Evolutionary conservation across 2,888 invertebrate genomes (phyloP).

Genomic region (Podotricha telesiphe): DNA sequence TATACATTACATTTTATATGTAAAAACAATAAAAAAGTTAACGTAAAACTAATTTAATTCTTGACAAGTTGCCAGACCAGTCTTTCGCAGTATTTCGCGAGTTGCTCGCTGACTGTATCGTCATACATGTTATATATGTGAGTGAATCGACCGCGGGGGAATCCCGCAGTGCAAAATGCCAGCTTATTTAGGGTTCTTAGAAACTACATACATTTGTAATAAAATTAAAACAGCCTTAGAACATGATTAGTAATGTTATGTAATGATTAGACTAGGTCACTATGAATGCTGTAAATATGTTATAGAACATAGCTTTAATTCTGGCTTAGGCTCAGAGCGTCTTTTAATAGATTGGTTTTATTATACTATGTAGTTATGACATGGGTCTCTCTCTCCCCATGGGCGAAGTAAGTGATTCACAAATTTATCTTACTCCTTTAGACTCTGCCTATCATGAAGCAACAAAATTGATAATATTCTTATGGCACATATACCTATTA

Average conservation of each 20-base stretch:
- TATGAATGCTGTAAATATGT: neutral
- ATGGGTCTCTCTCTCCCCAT: too few relatives aligned
- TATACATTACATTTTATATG: neutral
- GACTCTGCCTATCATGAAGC: too few relatives aligned
- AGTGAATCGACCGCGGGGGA: constrained; percentile 58
- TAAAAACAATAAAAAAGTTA: neutral
- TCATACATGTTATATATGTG: constrained; percentile 35
- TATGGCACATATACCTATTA: too few relatives aligned
- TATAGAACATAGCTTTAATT: too few relatives aligned
- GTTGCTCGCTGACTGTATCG: constrained; percentile 5
- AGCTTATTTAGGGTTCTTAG: constrained; percentile 43
- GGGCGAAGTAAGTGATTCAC: too few relatives aligned
- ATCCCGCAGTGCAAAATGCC: constrained; percentile 65
- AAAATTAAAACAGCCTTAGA: neutral
- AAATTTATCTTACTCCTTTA: too few relatives aligned
- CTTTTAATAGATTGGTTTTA: too few relatives aligned
- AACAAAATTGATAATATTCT: too few relatives aligned
- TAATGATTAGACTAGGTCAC: neutral
- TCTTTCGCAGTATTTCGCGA: constrained; percentile 31
- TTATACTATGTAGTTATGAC: too few relatives aligned
- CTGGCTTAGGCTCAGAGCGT: too few relatives aligned
- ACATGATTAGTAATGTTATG: neutral
- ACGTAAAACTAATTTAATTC: neutral
- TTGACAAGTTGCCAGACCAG: constrained; percentile 30
- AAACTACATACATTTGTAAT: constrained; percentile 20